phyloP scores from a whole-genome alignment of 2,113 vertebrate species.

The Cricetomys ansorgei region DNA sequence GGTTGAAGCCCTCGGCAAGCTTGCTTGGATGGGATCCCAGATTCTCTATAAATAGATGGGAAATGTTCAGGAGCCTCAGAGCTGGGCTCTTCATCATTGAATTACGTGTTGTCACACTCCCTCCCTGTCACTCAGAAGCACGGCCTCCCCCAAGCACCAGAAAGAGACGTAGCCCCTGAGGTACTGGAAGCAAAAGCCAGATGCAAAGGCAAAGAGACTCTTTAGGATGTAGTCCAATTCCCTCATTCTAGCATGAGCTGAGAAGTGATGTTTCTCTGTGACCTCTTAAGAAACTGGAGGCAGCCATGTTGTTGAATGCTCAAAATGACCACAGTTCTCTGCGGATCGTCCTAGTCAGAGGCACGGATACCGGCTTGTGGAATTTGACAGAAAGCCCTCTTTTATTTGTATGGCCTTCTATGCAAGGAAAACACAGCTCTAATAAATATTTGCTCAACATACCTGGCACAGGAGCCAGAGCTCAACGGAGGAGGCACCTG shows the following conservation, averaged over 20 bases:
- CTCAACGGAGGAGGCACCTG: accelerated
- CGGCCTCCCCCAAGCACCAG: not conserved
- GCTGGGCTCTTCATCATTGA: not conserved
- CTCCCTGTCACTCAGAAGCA: not conserved
- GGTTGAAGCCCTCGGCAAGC: slow-evolving; percentile 16
- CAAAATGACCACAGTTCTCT: not conserved
- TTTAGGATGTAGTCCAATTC: no score
- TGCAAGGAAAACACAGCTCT: not conserved
- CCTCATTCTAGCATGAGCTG: not conserved
- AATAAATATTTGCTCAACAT: not conserved
- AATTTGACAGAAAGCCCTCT: not conserved
- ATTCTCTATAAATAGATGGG: slow-evolving; percentile 72
- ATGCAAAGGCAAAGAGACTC: not conserved
- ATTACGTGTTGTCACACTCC: not conserved
- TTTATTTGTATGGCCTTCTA: not conserved
- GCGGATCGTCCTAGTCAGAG: not conserved
- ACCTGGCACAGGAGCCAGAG: accelerated
- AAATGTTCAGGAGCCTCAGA: slow-evolving; percentile 56
- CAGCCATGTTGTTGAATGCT: accelerated
- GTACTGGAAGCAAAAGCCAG: not conserved
- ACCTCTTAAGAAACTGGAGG: not conserved
- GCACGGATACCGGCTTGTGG: accelerated
- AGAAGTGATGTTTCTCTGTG: not conserved
- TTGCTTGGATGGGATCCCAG: slow-evolving; percentile 73
- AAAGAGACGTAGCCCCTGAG: not conserved